These are phyloP conservation scores for Perognathus longimembris DNA, from an alignment of 2,113 vertebrate species.

Conservation along the genomic window DNA sequence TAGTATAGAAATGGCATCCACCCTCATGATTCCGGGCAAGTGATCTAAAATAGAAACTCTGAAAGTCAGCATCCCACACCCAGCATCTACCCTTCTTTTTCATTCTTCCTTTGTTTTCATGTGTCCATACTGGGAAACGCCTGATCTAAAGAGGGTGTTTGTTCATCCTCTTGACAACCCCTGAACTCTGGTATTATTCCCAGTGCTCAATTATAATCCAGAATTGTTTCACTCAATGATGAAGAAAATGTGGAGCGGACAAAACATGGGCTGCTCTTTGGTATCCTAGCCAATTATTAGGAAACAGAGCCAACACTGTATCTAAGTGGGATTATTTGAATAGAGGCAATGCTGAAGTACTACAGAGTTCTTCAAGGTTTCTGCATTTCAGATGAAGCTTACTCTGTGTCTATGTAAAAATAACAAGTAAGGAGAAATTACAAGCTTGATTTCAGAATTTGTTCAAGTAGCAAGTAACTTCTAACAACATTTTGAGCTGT, in stretches of 20 bases:
- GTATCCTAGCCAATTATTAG: neutral
- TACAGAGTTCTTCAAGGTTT: neutral
- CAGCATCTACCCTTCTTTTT: conserved; percentile 53
- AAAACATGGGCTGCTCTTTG: neutral
- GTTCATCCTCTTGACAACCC: conserved; percentile 56
- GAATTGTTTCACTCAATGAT: conserved; percentile 21
- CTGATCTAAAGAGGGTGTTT: conserved; percentile 57
- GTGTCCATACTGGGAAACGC: neutral
- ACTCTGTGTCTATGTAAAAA: neutral
- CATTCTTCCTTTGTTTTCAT: conserved; percentile 62
- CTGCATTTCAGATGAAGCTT: neutral
- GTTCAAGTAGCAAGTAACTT: conserved; percentile 11
- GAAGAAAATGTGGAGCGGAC: neutral
- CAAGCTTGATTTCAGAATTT: neutral
- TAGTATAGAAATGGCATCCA: conserved; percentile 20
- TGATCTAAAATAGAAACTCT: conserved; percentile 66
- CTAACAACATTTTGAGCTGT: neutral
- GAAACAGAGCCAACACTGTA: neutral
- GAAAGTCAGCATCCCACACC: conserved; percentile 14
- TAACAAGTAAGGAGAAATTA: neutral
- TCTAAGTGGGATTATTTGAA: neutral
- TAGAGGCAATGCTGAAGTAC: neutral
- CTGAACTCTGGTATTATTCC: conserved; percentile 61
- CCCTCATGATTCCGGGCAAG: conserved; percentile 50
- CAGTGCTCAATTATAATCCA: conserved; percentile 24